A percentile compares a stretch with the other conserved stretches of the same genome.
These are phyloP conservation scores for Mallotus villosus DNA, from an alignment of 2,797 vertebrate genomes.

Conservation along the genomic window DNA sequence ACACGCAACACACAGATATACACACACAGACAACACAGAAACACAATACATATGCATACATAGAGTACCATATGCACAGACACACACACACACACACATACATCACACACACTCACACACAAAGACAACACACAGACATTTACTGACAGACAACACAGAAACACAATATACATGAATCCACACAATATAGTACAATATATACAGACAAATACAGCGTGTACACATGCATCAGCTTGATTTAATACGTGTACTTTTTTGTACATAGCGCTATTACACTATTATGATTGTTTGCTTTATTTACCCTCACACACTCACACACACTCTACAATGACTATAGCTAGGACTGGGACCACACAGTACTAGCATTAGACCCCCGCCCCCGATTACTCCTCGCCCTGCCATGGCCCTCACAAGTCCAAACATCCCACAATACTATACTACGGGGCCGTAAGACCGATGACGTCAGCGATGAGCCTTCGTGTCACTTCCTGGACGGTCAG, in stretches of 20 bases:
- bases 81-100: background rate
- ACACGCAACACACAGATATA: background rate
- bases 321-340: background rate
- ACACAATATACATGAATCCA: background rate
- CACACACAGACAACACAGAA: background rate
- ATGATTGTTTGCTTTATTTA: background rate
- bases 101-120: too few species aligned
- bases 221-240: background rate
- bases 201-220: background rate
- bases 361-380: background rate
- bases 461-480: conserved; percentile 16
- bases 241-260: background rate
- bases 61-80: background rate
- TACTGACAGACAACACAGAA: background rate
- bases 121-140: background rate
- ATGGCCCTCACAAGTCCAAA: background rate
- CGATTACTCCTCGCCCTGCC: background rate
- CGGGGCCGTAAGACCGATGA: conserved; percentile 1
- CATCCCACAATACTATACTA: conserved; percentile 10
- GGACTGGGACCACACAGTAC: background rate
- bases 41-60: background rate
- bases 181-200: background rate
- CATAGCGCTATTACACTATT: background rate
- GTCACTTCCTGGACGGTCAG: conserved; percentile 57
- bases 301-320: background rate